Conservation (phyloP, 2,113 vertebrate species). For the Rhabdornis inornatus region DNA sequence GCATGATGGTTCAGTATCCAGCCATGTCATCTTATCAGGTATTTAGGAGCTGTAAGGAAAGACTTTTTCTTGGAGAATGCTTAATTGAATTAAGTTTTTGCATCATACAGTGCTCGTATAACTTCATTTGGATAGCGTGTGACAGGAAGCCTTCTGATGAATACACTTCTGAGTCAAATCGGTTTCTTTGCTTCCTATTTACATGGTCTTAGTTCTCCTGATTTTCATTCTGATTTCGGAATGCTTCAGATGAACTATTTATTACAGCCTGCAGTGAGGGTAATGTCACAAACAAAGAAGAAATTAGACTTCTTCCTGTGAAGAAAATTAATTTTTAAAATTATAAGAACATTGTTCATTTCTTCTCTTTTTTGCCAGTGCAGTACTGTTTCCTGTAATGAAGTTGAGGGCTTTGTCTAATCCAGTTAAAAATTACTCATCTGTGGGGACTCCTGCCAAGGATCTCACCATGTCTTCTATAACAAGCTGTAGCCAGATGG, state of each 20-base stretch:
- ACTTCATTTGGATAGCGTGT: neutral
- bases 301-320: neutral
- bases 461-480: neutral
- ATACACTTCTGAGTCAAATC: fast-evolving
- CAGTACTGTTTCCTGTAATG: neutral
- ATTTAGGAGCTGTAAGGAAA: neutral
- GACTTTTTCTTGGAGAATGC: neutral
- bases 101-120: neutral
- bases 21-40: constrained; percentile 89
- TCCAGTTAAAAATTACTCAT: constrained; percentile 8
- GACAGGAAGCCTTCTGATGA: neutral
- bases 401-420: neutral
- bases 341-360: neutral
- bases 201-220: neutral
- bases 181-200: neutral
- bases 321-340: neutral
- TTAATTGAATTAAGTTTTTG: neutral
- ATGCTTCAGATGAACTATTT: neutral
- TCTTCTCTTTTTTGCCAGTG: neutral
- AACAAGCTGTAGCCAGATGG: neutral
- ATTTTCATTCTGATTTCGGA: neutral
- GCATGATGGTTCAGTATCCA: constrained; percentile 86
- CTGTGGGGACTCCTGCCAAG: neutral
- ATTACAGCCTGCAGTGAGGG: neutral
- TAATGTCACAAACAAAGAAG: neutral